Conservation (phyloP, 2,113 vertebrate genomes). For the Mirounga angustirostris region DNA sequence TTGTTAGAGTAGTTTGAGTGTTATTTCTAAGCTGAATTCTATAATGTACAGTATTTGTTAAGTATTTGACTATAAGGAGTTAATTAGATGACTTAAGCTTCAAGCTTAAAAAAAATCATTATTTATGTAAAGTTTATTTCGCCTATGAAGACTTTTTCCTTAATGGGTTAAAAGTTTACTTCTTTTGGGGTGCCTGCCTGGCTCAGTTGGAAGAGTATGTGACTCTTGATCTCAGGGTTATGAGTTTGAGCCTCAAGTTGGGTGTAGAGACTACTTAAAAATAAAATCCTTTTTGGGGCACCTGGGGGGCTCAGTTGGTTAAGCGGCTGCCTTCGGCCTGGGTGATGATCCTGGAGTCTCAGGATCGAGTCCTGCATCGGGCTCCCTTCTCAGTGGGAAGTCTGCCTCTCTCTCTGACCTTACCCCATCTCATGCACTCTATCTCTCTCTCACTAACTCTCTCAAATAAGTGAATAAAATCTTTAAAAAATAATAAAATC, state of each 20-base stretch:
- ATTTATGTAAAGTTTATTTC: constrained; percentile 54
- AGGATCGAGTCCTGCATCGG: too few relatives aligned
- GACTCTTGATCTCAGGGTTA: neutral
- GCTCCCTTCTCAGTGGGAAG: too few relatives aligned
- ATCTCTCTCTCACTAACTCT: too few relatives aligned
- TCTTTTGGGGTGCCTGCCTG: neutral
- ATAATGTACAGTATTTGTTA: constrained; percentile 52
- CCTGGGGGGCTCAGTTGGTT: too few relatives aligned
- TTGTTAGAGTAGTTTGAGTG: constrained; percentile 29
- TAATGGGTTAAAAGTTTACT: constrained; percentile 16
- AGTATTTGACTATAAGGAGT: constrained; percentile 55
- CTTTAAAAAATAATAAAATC: too few relatives aligned
- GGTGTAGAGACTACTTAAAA: neutral
- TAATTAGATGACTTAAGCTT: constrained; percentile 49
- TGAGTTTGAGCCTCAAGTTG: neutral
- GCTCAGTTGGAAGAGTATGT: neutral
- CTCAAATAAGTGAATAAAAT: too few relatives aligned
- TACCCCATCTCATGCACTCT: too few relatives aligned
- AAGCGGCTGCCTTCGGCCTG: too few relatives aligned
- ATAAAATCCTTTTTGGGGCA: neutral
- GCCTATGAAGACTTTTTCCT: constrained; percentile 42
- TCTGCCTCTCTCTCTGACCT: too few relatives aligned
- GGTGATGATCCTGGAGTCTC: too few relatives aligned
- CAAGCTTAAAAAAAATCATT: constrained; percentile 27
- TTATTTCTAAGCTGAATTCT: constrained; percentile 62